Conservation (phyloP, 2,888 invertebrate species). For the Drosophila picticornis region DNA sequence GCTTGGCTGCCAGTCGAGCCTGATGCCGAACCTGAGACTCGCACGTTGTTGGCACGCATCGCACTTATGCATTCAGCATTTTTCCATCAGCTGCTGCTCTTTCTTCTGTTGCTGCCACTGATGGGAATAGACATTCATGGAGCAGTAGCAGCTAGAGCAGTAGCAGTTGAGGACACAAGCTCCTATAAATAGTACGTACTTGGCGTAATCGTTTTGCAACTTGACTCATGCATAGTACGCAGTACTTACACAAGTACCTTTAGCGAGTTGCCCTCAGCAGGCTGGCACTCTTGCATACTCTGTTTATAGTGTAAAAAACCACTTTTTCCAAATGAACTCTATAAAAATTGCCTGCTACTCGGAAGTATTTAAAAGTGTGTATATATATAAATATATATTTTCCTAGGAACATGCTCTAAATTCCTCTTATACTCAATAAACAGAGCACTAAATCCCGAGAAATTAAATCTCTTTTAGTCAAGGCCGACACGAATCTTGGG, state of each 20-base stretch:
- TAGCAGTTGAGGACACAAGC: neutral
- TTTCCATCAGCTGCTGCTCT: constrained; percentile 1
- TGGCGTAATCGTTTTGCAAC: constrained; percentile 32
- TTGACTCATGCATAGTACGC: constrained; percentile 17
- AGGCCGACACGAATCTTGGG: constrained; percentile 24
- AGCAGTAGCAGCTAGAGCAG: neutral
- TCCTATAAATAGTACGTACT: constrained; percentile 26
- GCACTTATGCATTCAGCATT: constrained; percentile 21
- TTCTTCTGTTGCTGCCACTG: constrained; percentile 8
- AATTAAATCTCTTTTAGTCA: constrained; percentile 3
- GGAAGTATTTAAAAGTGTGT: neutral
- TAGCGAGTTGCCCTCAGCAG: constrained; percentile 1
- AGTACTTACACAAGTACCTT: constrained; percentile 28
- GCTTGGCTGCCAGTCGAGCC: constrained; percentile 6
- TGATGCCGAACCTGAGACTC: neutral
- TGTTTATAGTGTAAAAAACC: neutral
- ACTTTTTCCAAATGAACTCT: neutral
- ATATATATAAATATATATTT: neutral
- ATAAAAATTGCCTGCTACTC: neutral
- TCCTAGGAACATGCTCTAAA: neutral
- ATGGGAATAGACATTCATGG: constrained; percentile 19
- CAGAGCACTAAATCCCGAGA: neutral
- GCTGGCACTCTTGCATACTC: neutral
- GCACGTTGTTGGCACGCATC: constrained; percentile 40
- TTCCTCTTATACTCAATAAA: neutral